These are phyloP conservation scores for Formica exsecta DNA, from an alignment of 1,140 invertebrate genomes.

Conservation along the genomic window DNA sequence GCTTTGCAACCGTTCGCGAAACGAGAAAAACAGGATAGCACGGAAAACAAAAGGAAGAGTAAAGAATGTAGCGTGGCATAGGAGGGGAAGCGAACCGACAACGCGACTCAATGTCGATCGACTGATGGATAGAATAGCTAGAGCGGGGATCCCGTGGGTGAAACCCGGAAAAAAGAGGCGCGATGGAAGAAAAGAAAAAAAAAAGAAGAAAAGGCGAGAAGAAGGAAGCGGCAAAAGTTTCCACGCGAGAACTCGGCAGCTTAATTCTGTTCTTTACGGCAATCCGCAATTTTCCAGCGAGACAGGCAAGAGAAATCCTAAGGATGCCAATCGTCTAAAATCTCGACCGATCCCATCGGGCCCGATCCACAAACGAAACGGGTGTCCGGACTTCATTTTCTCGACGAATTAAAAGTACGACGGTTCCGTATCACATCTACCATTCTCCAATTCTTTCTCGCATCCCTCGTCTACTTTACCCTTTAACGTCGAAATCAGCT, in stretches of 20 bases:
- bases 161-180: background rate
- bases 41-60: slow-evolving; percentile 31
- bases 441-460: background rate
- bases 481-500: background rate
- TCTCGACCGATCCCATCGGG: slow-evolving; percentile 52
- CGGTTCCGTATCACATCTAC: background rate
- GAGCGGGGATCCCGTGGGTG: slow-evolving; percentile 3
- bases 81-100: slow-evolving; percentile 18
- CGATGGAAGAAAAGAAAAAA: background rate
- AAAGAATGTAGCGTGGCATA: background rate
- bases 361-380: background rate
- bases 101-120: slow-evolving; percentile 50
- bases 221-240: slow-evolving; percentile 57
- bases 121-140: slow-evolving; percentile 51
- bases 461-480: background rate
- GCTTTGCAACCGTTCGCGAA: slow-evolving; percentile 48
- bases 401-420: slow-evolving; percentile 64
- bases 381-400: slow-evolving; percentile 56
- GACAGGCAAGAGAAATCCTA: background rate
- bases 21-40: slow-evolving; percentile 41
- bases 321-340: slow-evolving; percentile 67
- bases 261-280: slow-evolving; percentile 64
- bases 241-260: slow-evolving; percentile 59
- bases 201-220: background rate
- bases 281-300: slow-evolving; percentile 34